phyloP scores from a whole-genome alignment of 2,113 vertebrate genomes.

The Thermophis baileyi region DNA sequence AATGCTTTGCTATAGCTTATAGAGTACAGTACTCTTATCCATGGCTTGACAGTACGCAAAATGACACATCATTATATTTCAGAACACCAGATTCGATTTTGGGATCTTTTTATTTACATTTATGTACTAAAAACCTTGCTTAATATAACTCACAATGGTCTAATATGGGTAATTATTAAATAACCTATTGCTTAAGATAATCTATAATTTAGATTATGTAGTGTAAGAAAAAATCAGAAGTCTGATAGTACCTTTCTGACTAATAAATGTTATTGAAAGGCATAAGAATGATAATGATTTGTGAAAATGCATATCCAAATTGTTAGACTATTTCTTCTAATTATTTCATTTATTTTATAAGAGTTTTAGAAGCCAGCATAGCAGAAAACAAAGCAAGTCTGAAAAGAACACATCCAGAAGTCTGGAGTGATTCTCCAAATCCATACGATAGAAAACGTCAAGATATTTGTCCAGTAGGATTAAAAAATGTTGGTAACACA shows the following conservation, averaged over 20 bases:
- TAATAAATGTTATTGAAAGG: not conserved
- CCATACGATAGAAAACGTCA: constrained; percentile 92
- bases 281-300: not conserved
- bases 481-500: constrained; percentile 98
- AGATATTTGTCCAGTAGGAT: constrained; percentile 89
- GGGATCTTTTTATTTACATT: not conserved
- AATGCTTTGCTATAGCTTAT: not conserved
- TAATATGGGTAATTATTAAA: not conserved
- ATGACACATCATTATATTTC: not conserved
- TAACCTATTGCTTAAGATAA: not conserved
- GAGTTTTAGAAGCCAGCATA: constrained; percentile 97
- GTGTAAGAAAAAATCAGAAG: not conserved
- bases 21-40: not conserved
- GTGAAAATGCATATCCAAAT: not conserved
- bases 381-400: constrained; percentile 97
- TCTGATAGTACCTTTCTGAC: not conserved
- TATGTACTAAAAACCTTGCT: not conserved
- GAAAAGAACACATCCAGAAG: constrained; percentile 91
- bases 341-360: constrained; percentile 58
- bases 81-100: not conserved
- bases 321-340: constrained; percentile 12
- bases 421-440: constrained; percentile 96
- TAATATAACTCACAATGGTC: not conserved
- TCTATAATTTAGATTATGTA: not conserved
- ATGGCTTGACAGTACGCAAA: not conserved